Percentiles rank a stretch among this genome's conserved stretches.
Conservation (phyloP, 2,113 vertebrate genomes). For the Neodon shergylaensis region DNA sequence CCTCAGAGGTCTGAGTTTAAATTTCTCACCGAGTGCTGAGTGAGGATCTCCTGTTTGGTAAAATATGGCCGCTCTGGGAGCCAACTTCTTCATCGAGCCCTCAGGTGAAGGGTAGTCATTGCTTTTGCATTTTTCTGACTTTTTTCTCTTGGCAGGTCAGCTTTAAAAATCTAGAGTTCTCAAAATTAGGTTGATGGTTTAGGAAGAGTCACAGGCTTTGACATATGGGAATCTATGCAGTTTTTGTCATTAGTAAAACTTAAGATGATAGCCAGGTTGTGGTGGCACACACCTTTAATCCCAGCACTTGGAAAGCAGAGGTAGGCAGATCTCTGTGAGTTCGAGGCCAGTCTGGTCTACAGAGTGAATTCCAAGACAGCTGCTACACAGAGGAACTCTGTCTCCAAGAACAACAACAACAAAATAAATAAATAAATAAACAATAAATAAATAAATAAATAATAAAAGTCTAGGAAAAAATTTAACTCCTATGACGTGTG, state of each 20-base stretch:
- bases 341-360: too few species aligned
- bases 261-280: background rate
- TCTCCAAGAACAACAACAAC: too few species aligned
- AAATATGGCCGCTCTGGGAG: background rate
- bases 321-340: too few species aligned
- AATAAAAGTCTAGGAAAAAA: too few species aligned
- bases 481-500: too few species aligned
- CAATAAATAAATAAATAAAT: too few species aligned
- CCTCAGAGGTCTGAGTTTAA: background rate
- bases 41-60: background rate
- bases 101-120: background rate
- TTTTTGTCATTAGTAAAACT: constrained; percentile 38
- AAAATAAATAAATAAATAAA: too few species aligned
- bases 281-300: too few species aligned
- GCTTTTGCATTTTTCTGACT: background rate
- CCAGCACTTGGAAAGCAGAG: too few species aligned
- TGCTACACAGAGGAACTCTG: too few species aligned
- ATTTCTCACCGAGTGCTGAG: background rate
- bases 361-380: too few species aligned
- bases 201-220: background rate
- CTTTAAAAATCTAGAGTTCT: background rate
- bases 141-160: background rate
- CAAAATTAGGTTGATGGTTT: background rate
- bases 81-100: background rate
- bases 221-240: background rate